Evolutionary conservation across 2,113 vertebrate genomes (phyloP).

Genomic region (Peromyscus polionotus): DNA sequence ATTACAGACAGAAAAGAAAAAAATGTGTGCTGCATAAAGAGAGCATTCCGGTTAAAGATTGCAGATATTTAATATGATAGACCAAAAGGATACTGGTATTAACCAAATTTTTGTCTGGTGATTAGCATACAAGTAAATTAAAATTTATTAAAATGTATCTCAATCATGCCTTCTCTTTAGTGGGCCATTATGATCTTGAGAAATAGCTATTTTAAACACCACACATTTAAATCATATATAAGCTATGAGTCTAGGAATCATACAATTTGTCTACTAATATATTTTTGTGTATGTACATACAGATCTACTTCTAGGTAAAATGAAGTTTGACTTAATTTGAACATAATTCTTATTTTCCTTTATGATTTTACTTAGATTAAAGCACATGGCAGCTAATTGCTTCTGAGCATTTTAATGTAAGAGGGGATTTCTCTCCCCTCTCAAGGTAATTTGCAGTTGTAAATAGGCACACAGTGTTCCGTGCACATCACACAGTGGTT

Average conservation of each 20-base stretch:
- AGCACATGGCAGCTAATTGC: constrained; percentile 59
- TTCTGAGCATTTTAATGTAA: constrained; percentile 68
- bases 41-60: neutral
- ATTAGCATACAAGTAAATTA: constrained; percentile 58
- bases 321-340: constrained; percentile 43
- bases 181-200: constrained; percentile 7
- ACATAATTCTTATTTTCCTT: constrained; percentile 73
- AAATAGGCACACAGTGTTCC: constrained; percentile 65
- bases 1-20: constrained; percentile 14
- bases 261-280: constrained; percentile 50
- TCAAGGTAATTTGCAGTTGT: constrained; percentile 64
- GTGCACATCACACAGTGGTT: constrained; percentile 3
- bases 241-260: neutral
- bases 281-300: constrained; percentile 52
- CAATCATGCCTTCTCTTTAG: constrained; percentile 17
- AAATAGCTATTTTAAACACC: neutral
- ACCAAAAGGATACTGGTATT: constrained; percentile 27
- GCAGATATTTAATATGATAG: neutral
- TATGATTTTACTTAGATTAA: constrained; percentile 58
- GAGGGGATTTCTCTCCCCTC: constrained; percentile 58
- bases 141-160: constrained; percentile 19
- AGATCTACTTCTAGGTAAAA: constrained; percentile 31
- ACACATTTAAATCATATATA: constrained; percentile 21
- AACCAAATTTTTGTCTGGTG: constrained; percentile 31
- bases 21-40: neutral